These are phyloP conservation scores for Subacronicta megacephala DNA, from an alignment of 2,888 invertebrate genomes.

Conservation along the genomic window DNA sequence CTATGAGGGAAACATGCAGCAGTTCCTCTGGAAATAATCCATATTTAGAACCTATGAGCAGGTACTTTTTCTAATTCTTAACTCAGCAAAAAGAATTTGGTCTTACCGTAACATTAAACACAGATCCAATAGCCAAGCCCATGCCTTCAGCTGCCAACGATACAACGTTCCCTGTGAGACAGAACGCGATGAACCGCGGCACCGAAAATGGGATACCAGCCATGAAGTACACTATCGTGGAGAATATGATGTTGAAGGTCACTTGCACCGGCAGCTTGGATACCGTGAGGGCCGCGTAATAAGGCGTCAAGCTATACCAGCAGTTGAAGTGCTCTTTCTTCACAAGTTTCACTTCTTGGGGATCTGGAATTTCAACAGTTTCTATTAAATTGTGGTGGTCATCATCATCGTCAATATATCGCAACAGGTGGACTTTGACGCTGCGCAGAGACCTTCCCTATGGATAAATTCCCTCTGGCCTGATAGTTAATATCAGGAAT, in stretches of 20 bases:
- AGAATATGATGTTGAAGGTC: conserved; percentile 89
- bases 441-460: too few relatives aligned
- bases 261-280: conserved; percentile 91
- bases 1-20: too few relatives aligned
- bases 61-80: too few relatives aligned
- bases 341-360: conserved; percentile 91
- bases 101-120: conserved; percentile 91
- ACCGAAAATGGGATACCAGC: conserved; percentile 92
- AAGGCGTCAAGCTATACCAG: conserved; percentile 91
- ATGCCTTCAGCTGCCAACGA: conserved; percentile 94
- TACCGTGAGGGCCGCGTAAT: conserved; percentile 91
- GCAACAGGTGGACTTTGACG: too few relatives aligned
- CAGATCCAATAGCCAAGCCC: conserved; percentile 93
- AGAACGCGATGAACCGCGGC: conserved; percentile 91
- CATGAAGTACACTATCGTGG: conserved; percentile 91
- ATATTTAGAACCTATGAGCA: too few relatives aligned
- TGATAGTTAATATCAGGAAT: too few relatives aligned
- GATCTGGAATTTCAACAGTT: conserved; percentile 83
- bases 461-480: too few relatives aligned
- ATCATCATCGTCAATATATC: too few relatives aligned
- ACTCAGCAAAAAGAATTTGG: too few relatives aligned
- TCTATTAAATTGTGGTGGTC: too few relatives aligned
- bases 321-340: conserved; percentile 92
- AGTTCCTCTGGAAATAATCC: too few relatives aligned
- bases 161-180: conserved; percentile 91